Base-by-base conservation (phyloP, 1,140 invertebrate genomes). In the Nephotettix cincticeps region DNA sequence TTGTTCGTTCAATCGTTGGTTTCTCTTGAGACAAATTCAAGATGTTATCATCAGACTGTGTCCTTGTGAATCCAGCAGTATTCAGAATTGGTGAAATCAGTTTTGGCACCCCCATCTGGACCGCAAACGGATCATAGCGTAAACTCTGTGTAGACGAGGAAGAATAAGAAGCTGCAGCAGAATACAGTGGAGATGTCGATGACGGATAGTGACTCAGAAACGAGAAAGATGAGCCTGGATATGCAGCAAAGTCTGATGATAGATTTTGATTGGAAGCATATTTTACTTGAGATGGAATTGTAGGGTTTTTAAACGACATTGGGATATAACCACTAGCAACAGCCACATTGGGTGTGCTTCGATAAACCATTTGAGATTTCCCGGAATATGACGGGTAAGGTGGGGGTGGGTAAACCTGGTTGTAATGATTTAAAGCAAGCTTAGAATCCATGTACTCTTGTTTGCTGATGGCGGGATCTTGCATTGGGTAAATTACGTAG, bases 361-460 rank as follows among this genome's bases (percentile, higher is more conserved):
- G 83, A 75, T 93, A 93, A 69, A 93, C 86, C n/a, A 91, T 81
- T 45, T 88, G 88, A 28, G 83, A 87, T 79, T 90, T 91, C 66
- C 84, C 85, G 64, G 83, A 79, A 71, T 83, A 84, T 71, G 83
- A 81, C 3, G 81, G 72, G 77, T 81, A 80, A 9, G 84, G 81
- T 17, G 87, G 82, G 0, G 85, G 84, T 1, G 83, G 83, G 17
- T 70, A 72, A 9, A 70, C 70, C 21, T 74, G 75, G 11, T 74
- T 64, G 28, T 72, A 75, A 6, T 71, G 72, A 3, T 63, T 54
- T 3, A 73, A 65, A 51, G 77, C 91, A 76, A 92, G 85, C 77
- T 95, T 95, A 6, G 92, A 91, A 76, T 95, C 93, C 74, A 94
- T 85, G 80, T 95, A 95, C 78, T 96, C 93, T 79, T 95, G 93